Conservation (phyloP, 2,888 invertebrate genomes). For the Nomada flava region DNA sequence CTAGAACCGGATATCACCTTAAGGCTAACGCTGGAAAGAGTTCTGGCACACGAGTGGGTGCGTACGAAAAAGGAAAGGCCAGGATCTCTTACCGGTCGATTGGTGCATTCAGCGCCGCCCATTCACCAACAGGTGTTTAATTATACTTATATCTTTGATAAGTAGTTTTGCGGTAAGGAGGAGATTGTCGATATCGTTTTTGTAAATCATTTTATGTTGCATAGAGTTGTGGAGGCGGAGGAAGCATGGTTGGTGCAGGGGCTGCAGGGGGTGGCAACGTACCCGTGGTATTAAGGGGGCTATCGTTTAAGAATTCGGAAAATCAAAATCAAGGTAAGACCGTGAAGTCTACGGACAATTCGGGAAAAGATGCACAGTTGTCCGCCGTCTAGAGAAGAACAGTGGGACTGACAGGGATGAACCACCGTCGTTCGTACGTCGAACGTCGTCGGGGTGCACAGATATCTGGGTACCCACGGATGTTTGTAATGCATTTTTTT, state of each 20-base stretch:
- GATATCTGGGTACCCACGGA: conserved; percentile 2
- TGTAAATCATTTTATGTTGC: neutral
- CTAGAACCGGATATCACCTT: conserved; percentile 93
- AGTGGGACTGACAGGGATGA: conserved; percentile 50
- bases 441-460: conserved; percentile 20
- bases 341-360: conserved; percentile 63
- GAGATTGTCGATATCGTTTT: neutral
- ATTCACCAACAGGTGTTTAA: conserved; percentile 79
- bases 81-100: conserved; percentile 86
- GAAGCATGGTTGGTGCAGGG: conserved; percentile 60
- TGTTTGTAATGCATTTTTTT: conserved; percentile 43
- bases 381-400: conserved; percentile 54
- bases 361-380: conserved; percentile 68
- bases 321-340: conserved; percentile 66
- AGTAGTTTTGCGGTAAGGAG: neutral
- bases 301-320: conserved; percentile 69
- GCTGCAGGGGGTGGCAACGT: conserved; percentile 66
- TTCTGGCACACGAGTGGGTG: conserved; percentile 92
- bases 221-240: conserved; percentile 67
- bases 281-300: conserved; percentile 65
- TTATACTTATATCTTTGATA: neutral
- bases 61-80: conserved; percentile 87
- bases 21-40: conserved; percentile 90
- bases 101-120: conserved; percentile 87
- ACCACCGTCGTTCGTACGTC: conserved; percentile 41